Evolutionary conservation across 2,888 invertebrate genomes (phyloP).

Genomic region (Lampropteryx suffumata): DNA sequence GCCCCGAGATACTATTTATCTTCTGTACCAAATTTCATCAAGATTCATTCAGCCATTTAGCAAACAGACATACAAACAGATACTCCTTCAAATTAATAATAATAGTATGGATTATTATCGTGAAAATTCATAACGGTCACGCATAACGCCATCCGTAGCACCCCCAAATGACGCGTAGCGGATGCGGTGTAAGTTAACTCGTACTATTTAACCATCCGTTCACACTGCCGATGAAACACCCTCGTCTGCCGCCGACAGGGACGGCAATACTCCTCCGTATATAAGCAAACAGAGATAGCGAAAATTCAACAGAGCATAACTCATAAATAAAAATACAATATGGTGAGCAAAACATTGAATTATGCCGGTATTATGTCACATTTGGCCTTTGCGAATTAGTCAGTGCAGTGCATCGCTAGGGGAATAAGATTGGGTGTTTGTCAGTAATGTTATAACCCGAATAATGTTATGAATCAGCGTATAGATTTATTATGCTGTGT

Average conservation of each 20-base stretch:
- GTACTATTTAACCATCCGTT: conserved; percentile 81
- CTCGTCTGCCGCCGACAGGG: conserved; percentile 54
- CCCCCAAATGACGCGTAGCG: conserved; percentile 77
- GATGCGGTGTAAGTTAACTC: conserved; percentile 81
- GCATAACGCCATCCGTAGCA: conserved; percentile 58
- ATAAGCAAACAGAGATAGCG: conserved; percentile 49
- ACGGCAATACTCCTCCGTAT: conserved; percentile 42
- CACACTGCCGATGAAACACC: conserved; percentile 74
- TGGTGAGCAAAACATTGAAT: conserved; percentile 84
- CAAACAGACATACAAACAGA: not conserved
- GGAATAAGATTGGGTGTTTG: conserved; percentile 66
- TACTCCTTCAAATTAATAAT: too few relatives aligned
- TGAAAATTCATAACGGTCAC: conserved; percentile 4
- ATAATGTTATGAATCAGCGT: conserved; percentile 48
- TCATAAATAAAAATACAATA: conserved; percentile 84
- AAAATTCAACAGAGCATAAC: conserved; percentile 73
- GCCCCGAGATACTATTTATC: too few relatives aligned
- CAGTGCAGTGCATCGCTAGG: conserved; percentile 58
- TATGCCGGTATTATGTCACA: conserved; percentile 83
- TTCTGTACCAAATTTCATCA: too few relatives aligned
- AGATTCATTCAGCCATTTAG: too few relatives aligned
- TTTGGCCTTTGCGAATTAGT: conserved; percentile 83
- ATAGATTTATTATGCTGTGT: conserved; percentile 56
- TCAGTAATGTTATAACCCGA: conserved; percentile 58
- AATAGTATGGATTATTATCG: too few relatives aligned